A percentile compares a stretch with the other conserved stretches of the same genome.
Evolutionary conservation across 2,113 vertebrate species (phyloP).

Genomic region (Strix aluco): DNA sequence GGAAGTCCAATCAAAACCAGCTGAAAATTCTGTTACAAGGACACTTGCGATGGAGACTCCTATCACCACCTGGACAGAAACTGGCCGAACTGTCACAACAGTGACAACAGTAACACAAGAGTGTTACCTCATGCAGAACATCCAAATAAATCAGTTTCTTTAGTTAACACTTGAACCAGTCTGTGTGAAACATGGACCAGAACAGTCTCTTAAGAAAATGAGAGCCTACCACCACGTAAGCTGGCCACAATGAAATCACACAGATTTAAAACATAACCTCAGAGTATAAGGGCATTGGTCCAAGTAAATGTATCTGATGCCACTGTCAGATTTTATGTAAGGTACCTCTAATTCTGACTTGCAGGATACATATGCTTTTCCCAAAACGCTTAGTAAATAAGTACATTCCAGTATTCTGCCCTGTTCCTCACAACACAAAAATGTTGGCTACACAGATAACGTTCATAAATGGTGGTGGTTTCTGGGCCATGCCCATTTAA

Average conservation of each 20-base stretch:
- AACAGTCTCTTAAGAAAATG: background rate
- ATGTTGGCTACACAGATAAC: background rate
- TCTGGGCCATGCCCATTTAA: background rate
- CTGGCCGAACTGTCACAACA: background rate
- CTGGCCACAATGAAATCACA: background rate
- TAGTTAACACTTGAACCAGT: background rate
- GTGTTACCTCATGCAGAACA: background rate
- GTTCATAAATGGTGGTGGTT: background rate
- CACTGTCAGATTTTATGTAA: background rate
- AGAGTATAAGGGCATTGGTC: background rate
- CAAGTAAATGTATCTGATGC: background rate
- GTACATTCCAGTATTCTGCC: background rate
- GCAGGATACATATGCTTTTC: background rate
- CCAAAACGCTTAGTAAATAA: background rate
- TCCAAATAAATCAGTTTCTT: background rate
- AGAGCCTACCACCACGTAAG: background rate
- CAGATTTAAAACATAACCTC: background rate
- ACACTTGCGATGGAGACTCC: background rate
- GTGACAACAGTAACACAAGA: background rate
- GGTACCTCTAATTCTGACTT: background rate
- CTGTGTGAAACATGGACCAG: background rate
- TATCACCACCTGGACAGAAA: background rate
- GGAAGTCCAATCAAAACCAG: background rate
- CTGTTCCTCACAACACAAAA: background rate
- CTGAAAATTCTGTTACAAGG: background rate